Conservation (phyloP, 2,888 invertebrate genomes). For the Dasysyrphus albostriatus region DNA sequence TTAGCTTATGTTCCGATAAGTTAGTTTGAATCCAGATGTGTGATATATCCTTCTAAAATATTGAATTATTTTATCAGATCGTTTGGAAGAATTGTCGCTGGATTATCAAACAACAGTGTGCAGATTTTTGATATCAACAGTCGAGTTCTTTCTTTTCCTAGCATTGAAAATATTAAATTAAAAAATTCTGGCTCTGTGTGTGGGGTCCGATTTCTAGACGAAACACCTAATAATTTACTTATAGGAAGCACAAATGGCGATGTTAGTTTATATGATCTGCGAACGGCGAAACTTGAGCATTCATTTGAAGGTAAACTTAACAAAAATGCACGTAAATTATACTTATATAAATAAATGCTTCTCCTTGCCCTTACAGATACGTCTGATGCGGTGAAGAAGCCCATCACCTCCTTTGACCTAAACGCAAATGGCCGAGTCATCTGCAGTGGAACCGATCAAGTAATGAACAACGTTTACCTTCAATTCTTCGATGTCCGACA, state of each 20-base stretch:
- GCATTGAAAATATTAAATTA: constrained; percentile 2
- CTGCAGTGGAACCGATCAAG: constrained; percentile 90
- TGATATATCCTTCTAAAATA: neutral
- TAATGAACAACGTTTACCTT: constrained; percentile 89
- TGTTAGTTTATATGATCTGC: constrained; percentile 82
- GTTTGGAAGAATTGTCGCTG: constrained; percentile 84
- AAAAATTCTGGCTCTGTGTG: constrained; percentile 74
- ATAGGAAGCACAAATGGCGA: constrained; percentile 80
- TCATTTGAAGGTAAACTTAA: constrained; percentile 78
- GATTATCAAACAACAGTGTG: constrained; percentile 84
- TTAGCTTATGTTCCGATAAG: constrained; percentile 86
- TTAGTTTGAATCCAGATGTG: constrained; percentile 77
- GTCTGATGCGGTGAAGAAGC: constrained; percentile 81
- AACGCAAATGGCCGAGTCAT: constrained; percentile 89
- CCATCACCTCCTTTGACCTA: constrained; percentile 90
- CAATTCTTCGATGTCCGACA: constrained; percentile 92
- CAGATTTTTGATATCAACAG: constrained; percentile 84
- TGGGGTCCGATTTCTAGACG: constrained; percentile 81
- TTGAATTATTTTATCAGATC: constrained; percentile 65
- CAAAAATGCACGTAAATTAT: neutral
- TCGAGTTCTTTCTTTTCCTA: constrained; percentile 79
- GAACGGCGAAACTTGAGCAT: constrained; percentile 84
- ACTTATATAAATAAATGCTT: neutral
- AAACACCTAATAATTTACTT: constrained; percentile 78
- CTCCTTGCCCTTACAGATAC: neutral